Evolutionary conservation across 1,140 invertebrate species (phyloP).

Genomic region (Pentalonia nigronervosa): DNA sequence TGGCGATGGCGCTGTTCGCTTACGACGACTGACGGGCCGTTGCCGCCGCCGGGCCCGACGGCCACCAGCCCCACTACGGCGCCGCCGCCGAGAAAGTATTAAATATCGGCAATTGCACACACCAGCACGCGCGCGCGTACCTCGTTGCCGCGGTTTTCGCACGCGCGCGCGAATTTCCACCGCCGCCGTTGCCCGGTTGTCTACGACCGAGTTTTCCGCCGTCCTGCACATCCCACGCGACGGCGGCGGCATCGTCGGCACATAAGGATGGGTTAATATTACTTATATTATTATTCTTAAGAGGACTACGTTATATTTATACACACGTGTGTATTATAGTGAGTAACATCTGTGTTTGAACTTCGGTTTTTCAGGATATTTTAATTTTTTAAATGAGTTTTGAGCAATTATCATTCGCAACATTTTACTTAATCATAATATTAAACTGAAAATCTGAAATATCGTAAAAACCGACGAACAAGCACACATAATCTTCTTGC

Average conservation of each 20-base stretch:
- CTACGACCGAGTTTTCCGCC: neutral
- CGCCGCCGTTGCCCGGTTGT: neutral
- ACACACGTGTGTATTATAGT: neutral
- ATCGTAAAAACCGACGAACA: neutral
- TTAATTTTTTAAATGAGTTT: neutral
- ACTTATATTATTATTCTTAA: neutral
- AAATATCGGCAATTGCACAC: slow-evolving; percentile 55
- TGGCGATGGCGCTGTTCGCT: slow-evolving; percentile 32
- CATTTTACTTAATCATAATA: neutral
- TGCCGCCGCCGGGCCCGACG: slow-evolving; percentile 38
- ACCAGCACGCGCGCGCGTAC: slow-evolving; percentile 41
- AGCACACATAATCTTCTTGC: neutral
- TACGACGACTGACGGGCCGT: slow-evolving; percentile 44
- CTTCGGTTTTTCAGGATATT: neutral
- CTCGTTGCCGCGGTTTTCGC: neutral
- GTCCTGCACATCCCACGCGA: neutral
- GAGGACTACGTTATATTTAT: neutral
- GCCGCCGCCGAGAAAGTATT: slow-evolving; percentile 51
- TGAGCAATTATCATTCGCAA: neutral
- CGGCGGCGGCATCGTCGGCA: neutral
- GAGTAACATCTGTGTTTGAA: neutral
- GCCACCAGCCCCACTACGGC: slow-evolving; percentile 51
- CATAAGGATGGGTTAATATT: neutral
- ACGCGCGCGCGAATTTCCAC: slow-evolving; percentile 30
- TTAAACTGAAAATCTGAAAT: neutral